Evolutionary conservation across 2,888 invertebrate species (phyloP), one percentile per base, ranked within the genome.

Genomic region (Andricus curvator): DNA sequence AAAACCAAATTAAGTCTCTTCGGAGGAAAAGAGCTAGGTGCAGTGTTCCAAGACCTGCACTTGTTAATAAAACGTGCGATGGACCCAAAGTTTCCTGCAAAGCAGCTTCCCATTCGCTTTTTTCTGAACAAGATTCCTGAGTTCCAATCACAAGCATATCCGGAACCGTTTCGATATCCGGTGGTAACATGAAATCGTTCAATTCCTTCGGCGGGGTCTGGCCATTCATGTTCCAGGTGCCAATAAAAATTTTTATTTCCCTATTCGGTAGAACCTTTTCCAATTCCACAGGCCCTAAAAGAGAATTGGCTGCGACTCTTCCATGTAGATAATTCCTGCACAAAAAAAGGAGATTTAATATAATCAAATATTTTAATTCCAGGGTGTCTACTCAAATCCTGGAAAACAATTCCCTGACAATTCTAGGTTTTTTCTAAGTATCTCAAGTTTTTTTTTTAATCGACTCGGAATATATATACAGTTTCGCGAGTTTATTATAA

Each of bases 221-320:
- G 51, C 98, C 98, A 93, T 98, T 98, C 98, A 99, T 98, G 92
- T 99, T 99, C 98, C 99, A 99, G 37, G 98, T 97, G 9, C 97
- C 98, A 80, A 98, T 96, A 94, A 98, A 98, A 88, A 99, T 95
- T 85, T 95, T 96, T 0, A 98, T 94, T 93, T 97, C 97, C 86
- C 97, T 95, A 88, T 96, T 96, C 2, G 98, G 98, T 88, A 99
- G 95, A 67, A 97, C 96, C 91, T 97, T 96, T 87, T 97, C 96
- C 80, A 99, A 93, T 91, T 99, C 98, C 25, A 95, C 95, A 3
- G 96, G 95, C 0, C 98, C 98, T 67, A 98, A 93, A 65, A 98
- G 93, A 0, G 97, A 96, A 90, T 96, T 96, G 1, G 96, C 96
- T 64, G 97, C 97, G 80, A 97, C 94, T 86, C 96, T 94, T 65